These are phyloP conservation scores for Frankliniella intonsa DNA, from an alignment of 2,888 invertebrate genomes.

Conservation along the genomic window DNA sequence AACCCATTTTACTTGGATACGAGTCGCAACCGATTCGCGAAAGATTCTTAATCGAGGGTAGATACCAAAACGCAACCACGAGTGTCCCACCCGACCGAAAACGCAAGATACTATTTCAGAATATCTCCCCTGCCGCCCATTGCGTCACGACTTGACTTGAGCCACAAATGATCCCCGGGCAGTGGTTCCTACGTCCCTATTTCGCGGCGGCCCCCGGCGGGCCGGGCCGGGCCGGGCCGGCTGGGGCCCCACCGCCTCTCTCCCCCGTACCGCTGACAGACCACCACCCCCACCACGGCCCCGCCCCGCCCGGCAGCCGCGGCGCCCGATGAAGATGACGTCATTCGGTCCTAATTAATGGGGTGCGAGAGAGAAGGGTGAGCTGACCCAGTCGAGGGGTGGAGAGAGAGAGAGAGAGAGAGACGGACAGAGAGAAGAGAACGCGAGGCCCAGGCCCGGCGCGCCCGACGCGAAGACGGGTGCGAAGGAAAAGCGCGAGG, in stretches of 20 bases:
- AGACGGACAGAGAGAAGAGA: neutral
- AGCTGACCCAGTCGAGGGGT: neutral
- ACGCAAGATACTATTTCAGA: no score
- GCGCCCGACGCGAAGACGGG: neutral
- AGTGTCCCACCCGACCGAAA: no score
- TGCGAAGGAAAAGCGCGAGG: neutral
- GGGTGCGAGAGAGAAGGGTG: slow-evolving; percentile 9
- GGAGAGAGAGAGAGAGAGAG: neutral
- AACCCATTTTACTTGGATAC: no score
- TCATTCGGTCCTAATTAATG: slow-evolving; percentile 22
- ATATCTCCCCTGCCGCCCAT: no score
- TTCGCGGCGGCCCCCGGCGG: no score
- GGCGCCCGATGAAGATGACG: slow-evolving; percentile 20
- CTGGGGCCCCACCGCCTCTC: neutral
- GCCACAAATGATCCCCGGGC: no score
- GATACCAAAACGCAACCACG: no score
- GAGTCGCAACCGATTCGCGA: no score
- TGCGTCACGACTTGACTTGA: no score
- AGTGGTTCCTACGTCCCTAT: no score
- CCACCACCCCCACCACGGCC: neutral
- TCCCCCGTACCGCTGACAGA: neutral
- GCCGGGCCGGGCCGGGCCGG: no score
- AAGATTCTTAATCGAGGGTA: no score
- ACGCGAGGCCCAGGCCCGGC: neutral
- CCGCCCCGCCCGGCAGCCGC: neutral